Conservation (phyloP, 35 echinoderm and acorn worm species). For the Anneissia japonica region DNA sequence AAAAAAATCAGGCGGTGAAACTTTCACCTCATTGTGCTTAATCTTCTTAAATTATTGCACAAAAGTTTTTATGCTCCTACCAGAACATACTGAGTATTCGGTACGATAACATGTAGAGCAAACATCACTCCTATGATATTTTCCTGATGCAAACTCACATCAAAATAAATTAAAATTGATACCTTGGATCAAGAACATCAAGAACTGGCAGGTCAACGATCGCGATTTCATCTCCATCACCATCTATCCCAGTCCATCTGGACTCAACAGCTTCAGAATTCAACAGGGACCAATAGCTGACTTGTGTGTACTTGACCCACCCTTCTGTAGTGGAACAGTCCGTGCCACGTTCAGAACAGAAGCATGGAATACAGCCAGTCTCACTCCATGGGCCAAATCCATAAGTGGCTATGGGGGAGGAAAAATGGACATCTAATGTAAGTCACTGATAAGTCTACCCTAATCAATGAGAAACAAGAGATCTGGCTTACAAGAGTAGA, state of each 20-base stretch:
- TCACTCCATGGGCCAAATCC: constrained; percentile 85
- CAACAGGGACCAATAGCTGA: constrained; percentile 66
- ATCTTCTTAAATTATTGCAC: too few species aligned
- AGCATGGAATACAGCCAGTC: constrained; percentile 68
- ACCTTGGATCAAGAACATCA: constrained; percentile 62
- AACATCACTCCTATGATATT: too few species aligned
- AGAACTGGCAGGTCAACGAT: constrained; percentile 47
- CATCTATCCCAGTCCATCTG: constrained; percentile 63
- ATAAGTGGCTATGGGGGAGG: constrained; percentile 48
- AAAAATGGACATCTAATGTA: too few species aligned
- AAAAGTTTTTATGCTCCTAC: neutral
- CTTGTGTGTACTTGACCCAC: constrained; percentile 30
- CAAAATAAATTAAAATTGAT: neutral
- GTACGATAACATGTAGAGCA: neutral
- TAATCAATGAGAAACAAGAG: too few species aligned
- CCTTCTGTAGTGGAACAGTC: constrained; percentile 57
- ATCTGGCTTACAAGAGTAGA: too few species aligned
- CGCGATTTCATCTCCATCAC: constrained; percentile 4
- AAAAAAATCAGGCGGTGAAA: too few species aligned
- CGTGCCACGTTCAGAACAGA: constrained; percentile 65
- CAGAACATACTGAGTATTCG: neutral
- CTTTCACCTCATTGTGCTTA: too few species aligned
- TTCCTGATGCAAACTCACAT: too few species aligned
- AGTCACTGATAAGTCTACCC: too few species aligned
- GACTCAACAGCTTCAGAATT: constrained; percentile 48